These are phyloP conservation scores for Patella pellucida DNA, from an alignment of 2,888 invertebrate species.

Conservation along the genomic window DNA sequence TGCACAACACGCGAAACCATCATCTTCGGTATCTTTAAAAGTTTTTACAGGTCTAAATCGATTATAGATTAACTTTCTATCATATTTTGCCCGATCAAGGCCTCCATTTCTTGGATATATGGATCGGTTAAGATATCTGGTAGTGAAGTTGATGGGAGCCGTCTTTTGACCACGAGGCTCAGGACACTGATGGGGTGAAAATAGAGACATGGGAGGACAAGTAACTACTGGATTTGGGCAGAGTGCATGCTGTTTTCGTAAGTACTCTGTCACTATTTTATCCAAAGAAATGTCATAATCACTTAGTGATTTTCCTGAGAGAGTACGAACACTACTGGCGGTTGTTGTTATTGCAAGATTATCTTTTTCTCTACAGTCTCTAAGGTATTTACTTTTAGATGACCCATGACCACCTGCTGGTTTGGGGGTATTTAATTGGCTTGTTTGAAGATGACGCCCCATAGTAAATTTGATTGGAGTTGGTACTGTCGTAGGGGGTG, in stretches of 20 bases:
- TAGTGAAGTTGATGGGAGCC: slow-evolving; percentile 81
- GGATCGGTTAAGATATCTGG: slow-evolving; percentile 76
- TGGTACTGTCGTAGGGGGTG: slow-evolving; percentile 28
- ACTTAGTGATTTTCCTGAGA: slow-evolving; percentile 9
- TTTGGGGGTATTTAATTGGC: slow-evolving; percentile 11
- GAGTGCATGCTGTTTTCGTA: slow-evolving; percentile 96
- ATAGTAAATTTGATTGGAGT: slow-evolving; percentile 47
- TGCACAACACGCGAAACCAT: slow-evolving; percentile 83
- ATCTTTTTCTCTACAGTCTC: slow-evolving; percentile 19
- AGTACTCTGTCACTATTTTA: slow-evolving; percentile 94
- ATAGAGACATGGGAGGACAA: slow-evolving; percentile 91
- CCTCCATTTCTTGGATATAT: slow-evolving; percentile 72
- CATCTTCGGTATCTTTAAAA: slow-evolving; percentile 78
- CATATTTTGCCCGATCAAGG: slow-evolving; percentile 77
- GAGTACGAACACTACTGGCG: background rate
- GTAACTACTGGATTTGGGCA: slow-evolving; percentile 98
- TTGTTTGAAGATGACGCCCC: slow-evolving; percentile 29
- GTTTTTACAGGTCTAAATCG: slow-evolving; percentile 78
- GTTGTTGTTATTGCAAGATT: slow-evolving; percentile 2
- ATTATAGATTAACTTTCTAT: slow-evolving; percentile 87
- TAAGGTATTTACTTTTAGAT: background rate
- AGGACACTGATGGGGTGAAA: slow-evolving; percentile 96
- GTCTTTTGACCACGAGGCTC: slow-evolving; percentile 82
- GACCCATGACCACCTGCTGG: background rate
- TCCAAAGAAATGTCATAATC: slow-evolving; percentile 76